Conservation (phyloP, 2,113 vertebrate genomes). For the Cebus imitator region DNA sequence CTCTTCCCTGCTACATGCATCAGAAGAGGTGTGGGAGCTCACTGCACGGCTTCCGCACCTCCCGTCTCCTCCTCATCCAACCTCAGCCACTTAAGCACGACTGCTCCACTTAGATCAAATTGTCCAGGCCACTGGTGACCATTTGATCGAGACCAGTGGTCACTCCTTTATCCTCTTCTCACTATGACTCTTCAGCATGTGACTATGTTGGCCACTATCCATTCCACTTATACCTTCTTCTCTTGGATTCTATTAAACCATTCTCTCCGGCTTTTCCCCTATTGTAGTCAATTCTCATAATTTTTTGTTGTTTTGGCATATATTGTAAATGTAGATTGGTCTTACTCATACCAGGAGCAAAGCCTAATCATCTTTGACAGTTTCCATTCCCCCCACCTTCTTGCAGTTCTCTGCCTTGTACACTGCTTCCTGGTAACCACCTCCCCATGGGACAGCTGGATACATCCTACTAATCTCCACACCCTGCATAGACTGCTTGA, state of each 20-base stretch:
- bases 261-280: background rate
- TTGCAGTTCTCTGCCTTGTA: background rate
- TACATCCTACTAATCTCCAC: no score
- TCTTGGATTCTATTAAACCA: background rate
- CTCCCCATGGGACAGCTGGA: background rate
- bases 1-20: background rate
- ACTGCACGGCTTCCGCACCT: background rate
- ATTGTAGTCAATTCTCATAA: background rate
- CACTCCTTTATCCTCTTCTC: background rate
- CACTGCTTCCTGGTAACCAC: background rate
- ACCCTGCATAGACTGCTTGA: background rate
- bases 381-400: background rate
- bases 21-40: background rate
- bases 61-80: background rate
- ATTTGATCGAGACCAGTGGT: no score
- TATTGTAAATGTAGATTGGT: no score
- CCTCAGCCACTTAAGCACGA: background rate
- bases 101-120: fast-evolving
- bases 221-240: background rate
- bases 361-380: background rate
- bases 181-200: background rate
- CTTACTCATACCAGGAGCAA: background rate
- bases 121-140: background rate
- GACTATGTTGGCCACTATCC: background rate
- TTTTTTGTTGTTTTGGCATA: background rate